Conservation (phyloP, 2,888 invertebrate genomes). For the Onthophagus sagittarius region DNA sequence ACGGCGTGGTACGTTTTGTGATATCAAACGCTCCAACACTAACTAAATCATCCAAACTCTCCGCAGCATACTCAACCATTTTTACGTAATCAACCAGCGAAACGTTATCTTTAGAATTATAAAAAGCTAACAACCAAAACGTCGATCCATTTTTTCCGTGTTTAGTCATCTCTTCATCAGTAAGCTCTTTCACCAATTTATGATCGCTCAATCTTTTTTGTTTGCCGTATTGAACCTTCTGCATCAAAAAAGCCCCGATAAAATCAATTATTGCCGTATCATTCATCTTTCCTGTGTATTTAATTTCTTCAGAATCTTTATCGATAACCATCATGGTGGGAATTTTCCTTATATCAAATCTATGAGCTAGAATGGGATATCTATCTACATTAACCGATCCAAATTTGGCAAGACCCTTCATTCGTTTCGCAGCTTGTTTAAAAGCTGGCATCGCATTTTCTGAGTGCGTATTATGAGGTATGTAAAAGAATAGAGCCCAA, state of each 20-base stretch:
- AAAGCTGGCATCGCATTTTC: slow-evolving; percentile 15
- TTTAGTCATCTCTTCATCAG: not conserved
- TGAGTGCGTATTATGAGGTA: slow-evolving; percentile 9
- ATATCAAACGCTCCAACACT: slow-evolving; percentile 18
- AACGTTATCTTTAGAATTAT: not conserved
- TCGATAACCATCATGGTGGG: slow-evolving; percentile 13
- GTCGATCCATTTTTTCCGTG: slow-evolving; percentile 12
- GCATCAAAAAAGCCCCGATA: slow-evolving; percentile 4
- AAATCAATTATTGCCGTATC: slow-evolving; percentile 7
- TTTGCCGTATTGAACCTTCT: slow-evolving; percentile 12
- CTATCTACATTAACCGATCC: slow-evolving; percentile 24
- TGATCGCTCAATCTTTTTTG: slow-evolving; percentile 15
- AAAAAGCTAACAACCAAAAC: slow-evolving; percentile 19
- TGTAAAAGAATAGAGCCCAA: slow-evolving; percentile 13
- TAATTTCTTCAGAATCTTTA: not conserved
- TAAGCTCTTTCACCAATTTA: slow-evolving; percentile 13
- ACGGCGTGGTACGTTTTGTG: not conserved
- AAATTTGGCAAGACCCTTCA: slow-evolving; percentile 24
- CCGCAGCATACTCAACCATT: slow-evolving; percentile 5
- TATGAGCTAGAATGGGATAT: slow-evolving; percentile 20
- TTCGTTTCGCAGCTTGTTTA: slow-evolving; percentile 19
- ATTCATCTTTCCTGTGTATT: not conserved
- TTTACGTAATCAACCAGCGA: slow-evolving; percentile 1
- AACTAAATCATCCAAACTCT: slow-evolving; percentile 13
- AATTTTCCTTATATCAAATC: slow-evolving; percentile 18